Percentiles rank a stretch among this genome's conserved stretches.
Evolutionary conservation across 2,797 vertebrate genomes (phyloP).

Genomic region (Chiroxiphia lanceolata): DNA sequence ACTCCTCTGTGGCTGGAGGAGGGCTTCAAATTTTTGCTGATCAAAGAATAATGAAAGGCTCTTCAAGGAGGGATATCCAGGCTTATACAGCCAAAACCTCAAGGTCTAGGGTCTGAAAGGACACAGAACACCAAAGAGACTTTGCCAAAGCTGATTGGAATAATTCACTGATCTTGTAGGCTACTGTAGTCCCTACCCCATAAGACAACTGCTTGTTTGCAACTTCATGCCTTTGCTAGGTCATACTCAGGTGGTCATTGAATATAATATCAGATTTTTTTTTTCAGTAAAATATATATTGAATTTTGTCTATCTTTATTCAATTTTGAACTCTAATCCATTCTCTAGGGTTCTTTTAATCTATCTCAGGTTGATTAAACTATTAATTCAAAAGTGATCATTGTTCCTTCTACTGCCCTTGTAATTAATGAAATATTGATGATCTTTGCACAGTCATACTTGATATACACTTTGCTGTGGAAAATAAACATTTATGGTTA

Average conservation of each 20-base stretch:
- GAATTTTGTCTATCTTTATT: not conserved
- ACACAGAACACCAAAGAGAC: not conserved
- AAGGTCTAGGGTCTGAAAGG: not conserved
- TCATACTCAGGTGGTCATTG: not conserved
- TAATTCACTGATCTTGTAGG: not conserved
- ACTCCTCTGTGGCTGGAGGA: not conserved
- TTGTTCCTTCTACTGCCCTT: not conserved
- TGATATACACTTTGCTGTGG: not conserved
- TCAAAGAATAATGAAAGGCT: not conserved
- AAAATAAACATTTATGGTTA: not conserved
- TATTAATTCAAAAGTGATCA: not conserved
- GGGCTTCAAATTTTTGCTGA: not conserved
- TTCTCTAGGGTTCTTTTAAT: not conserved
- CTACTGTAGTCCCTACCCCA: fast-evolving
- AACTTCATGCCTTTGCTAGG: not conserved
- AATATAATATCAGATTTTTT: not conserved
- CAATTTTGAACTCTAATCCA: not conserved
- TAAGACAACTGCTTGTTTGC: not conserved
- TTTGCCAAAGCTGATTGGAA: not conserved
- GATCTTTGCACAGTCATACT: not conserved
- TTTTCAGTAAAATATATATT: not conserved
- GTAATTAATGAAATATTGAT: not conserved
- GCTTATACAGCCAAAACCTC: not conserved
- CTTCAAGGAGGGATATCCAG: not conserved
- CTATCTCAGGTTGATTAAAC: not conserved